Evolutionary conservation across 64 coral and sea anemone genomes (phyloP).

Genomic region (Anthopleura sola): DNA sequence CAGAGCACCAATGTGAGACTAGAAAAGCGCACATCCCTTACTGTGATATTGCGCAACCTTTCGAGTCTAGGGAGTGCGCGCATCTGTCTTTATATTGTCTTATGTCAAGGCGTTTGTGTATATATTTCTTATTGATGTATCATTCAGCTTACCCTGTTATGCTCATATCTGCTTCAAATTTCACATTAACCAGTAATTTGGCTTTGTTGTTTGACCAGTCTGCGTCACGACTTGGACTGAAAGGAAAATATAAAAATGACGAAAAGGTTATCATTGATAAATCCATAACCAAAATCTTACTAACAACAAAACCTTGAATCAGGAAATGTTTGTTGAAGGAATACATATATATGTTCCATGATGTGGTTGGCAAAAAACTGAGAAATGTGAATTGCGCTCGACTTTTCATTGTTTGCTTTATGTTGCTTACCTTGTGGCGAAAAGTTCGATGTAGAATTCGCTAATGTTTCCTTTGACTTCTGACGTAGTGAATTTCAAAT

Average conservation of each 20-base stretch:
- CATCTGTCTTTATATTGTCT: too few species aligned
- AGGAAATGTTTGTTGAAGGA: too few species aligned
- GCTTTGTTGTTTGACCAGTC: constrained; percentile 56
- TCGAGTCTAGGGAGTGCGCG: too few species aligned
- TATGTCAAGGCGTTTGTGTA: too few species aligned
- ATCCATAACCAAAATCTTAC: background rate
- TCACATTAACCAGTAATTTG: constrained; percentile 39
- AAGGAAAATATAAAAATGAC: background rate
- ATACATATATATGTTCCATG: too few species aligned
- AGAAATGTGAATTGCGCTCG: background rate
- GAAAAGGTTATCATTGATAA: background rate
- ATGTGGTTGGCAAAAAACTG: too few species aligned
- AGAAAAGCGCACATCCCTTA: too few species aligned
- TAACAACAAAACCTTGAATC: too few species aligned
- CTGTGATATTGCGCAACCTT: too few species aligned
- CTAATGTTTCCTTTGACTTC: constrained; percentile 75
- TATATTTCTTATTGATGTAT: background rate
- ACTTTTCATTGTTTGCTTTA: too few species aligned
- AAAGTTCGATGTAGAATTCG: constrained; percentile 45
- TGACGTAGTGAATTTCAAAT: constrained; percentile 52
- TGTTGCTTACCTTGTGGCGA: constrained; percentile 56
- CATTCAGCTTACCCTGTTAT: constrained; percentile 62
- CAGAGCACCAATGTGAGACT: too few species aligned
- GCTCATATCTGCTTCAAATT: constrained; percentile 77
- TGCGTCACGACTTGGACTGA: constrained; percentile 39